Evolutionary conservation across 53 echinoderm and acorn worm species (phyloP).

Genomic region (Pentamera pediparva): DNA sequence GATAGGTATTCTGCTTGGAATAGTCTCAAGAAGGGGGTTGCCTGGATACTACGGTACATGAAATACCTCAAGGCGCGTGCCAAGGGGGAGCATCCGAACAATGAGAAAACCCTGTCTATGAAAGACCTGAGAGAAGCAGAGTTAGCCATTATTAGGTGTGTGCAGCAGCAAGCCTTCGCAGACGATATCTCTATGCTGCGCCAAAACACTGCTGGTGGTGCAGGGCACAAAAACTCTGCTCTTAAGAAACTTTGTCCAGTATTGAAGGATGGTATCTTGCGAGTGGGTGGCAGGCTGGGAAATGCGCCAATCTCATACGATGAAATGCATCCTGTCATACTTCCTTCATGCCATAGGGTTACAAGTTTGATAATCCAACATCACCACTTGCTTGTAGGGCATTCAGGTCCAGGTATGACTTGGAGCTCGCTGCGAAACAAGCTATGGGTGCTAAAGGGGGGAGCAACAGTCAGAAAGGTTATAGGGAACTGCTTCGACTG

Average conservation of each 20-base stretch:
- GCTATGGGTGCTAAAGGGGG: constrained; percentile 40
- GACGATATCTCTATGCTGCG: too few species aligned
- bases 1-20: constrained; percentile 40
- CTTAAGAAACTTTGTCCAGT: constrained; percentile 19
- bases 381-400: constrained; percentile 39
- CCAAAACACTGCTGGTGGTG: too few species aligned
- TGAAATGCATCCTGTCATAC: constrained; percentile 39
- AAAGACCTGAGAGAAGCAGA: constrained; percentile 32
- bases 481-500: constrained; percentile 43
- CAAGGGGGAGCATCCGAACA: not conserved
- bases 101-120: not conserved
- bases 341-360: constrained; percentile 32
- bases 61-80: not conserved
- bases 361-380: constrained; percentile 26
- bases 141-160: constrained; percentile 23
- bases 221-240: not conserved
- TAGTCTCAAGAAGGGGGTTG: constrained; percentile 10
- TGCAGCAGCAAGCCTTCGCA: constrained; percentile 1
- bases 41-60: constrained; percentile 41
- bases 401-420: constrained; percentile 44
- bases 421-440: constrained; percentile 39
- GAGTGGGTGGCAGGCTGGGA: constrained; percentile 25
- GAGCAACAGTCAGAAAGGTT: constrained; percentile 36
- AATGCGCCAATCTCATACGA: constrained; percentile 36
- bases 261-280: not conserved